phyloP scores from a whole-genome alignment of 2,888 invertebrate genomes.

The Lamellibrachia columna region DNA sequence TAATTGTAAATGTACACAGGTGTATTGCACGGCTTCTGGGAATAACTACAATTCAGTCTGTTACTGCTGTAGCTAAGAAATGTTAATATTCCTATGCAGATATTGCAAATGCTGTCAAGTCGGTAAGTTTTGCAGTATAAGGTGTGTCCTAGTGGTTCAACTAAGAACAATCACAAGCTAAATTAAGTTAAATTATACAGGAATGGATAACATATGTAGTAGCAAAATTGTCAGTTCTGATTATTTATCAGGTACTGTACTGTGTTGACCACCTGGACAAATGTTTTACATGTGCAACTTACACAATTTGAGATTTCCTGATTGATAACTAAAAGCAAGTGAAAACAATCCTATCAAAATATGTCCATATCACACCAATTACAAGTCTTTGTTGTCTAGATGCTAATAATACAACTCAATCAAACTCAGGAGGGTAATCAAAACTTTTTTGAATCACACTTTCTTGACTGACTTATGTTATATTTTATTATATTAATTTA shows the following conservation, averaged over 20 bases:
- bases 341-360: background rate
- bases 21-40: background rate
- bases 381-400: background rate
- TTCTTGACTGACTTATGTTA: background rate
- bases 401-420: background rate
- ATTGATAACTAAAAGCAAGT: no score
- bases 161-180: no score
- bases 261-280: background rate
- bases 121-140: no score
- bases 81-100: background rate
- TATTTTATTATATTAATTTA: background rate
- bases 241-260: background rate
- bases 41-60: background rate
- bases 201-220: background rate
- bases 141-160: no score
- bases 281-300: background rate
- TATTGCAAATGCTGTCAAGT: background rate
- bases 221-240: background rate
- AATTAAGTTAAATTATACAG: background rate
- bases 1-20: background rate
- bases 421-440: background rate
- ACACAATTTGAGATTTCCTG: no score
- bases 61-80: background rate
- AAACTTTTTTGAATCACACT: background rate
- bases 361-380: background rate